phyloP scores from a whole-genome alignment of 2,888 invertebrate species.

The Scaptomyza polygonia region DNA sequence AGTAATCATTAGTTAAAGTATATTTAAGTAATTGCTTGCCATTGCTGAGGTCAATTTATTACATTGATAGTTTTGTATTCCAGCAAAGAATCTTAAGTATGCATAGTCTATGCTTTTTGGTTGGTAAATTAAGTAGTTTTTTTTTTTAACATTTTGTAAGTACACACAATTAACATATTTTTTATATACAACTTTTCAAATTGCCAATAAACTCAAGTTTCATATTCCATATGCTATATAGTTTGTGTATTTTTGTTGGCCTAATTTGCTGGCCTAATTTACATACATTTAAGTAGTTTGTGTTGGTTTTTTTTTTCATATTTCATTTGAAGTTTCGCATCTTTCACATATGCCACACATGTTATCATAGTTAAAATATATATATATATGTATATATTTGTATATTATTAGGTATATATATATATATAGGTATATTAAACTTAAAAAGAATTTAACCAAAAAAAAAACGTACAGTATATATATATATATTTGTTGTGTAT shows the following conservation, averaged over 20 bases:
- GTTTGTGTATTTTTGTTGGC: conserved; percentile 15
- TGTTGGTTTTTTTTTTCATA: conserved; percentile 12
- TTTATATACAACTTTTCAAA: conserved; percentile 57
- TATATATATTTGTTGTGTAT: conserved; percentile 28
- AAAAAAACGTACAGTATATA: conserved; percentile 31
- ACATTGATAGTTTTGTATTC: conserved; percentile 1
- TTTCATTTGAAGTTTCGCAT: conserved; percentile 34
- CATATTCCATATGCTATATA: conserved; percentile 14
- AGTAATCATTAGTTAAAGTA: conserved; percentile 18
- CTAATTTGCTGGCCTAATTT: conserved; percentile 47
- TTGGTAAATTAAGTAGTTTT: conserved; percentile 13
- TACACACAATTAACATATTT: conserved; percentile 46
- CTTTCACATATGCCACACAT: no score
- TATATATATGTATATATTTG: conserved; percentile 39
- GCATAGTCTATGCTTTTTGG: not conserved
- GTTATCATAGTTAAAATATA: not conserved
- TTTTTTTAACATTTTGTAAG: conserved; percentile 29
- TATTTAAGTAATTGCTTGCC: conserved; percentile 24
- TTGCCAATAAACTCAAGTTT: conserved; percentile 41
- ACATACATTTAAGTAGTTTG: conserved; percentile 51
- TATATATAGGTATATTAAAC: conserved; percentile 60
- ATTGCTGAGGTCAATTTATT: conserved; percentile 18
- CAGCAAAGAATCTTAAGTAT: conserved; percentile 15
- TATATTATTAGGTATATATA: conserved; percentile 47
- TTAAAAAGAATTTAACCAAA: conserved; percentile 76